Conservation (phyloP, 2,113 vertebrate species). For the Alosa alosa region DNA sequence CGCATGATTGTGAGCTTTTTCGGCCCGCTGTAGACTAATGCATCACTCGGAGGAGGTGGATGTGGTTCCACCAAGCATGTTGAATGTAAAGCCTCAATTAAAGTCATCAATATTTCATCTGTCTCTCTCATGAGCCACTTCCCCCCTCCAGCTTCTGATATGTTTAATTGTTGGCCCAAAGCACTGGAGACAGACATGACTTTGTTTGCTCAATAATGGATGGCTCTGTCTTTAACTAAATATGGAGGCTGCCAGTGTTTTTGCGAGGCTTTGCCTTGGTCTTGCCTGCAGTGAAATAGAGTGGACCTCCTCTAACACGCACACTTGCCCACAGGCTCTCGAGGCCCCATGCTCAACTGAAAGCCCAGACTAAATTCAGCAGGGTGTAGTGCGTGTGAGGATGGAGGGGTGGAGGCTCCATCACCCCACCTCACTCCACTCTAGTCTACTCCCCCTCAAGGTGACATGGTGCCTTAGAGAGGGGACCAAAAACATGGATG, state of each 20-base stretch:
- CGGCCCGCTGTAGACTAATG: conserved; percentile 42
- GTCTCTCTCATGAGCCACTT: conserved; percentile 57
- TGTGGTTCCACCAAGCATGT: conserved; percentile 63
- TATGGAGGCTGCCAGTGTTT: conserved; percentile 64
- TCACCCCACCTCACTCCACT: neutral
- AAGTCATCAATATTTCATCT: conserved; percentile 74
- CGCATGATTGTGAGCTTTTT: conserved; percentile 52
- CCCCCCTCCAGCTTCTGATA: conserved; percentile 55
- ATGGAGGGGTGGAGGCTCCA: neutral
- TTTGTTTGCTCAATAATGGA: conserved; percentile 76
- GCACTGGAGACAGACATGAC: conserved; percentile 71
- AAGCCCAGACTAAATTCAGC: conserved; percentile 30
- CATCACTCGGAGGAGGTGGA: conserved; percentile 57
- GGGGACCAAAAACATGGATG: neutral
- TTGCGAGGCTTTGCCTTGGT: conserved; percentile 37
- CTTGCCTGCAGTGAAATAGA: conserved; percentile 48
- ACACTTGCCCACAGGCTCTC: conserved; percentile 29
- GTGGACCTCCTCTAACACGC: conserved; percentile 33
- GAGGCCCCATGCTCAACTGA: conserved; percentile 37
- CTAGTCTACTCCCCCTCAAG: neutral
- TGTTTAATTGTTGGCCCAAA: conserved; percentile 77
- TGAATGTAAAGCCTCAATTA: conserved; percentile 75
- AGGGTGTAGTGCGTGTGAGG: conserved; percentile 15
- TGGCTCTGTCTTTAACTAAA: conserved; percentile 67
- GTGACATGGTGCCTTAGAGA: neutral